These are phyloP conservation scores for Platyura marginata DNA, from an alignment of 1,140 invertebrate species.

Conservation along the genomic window DNA sequence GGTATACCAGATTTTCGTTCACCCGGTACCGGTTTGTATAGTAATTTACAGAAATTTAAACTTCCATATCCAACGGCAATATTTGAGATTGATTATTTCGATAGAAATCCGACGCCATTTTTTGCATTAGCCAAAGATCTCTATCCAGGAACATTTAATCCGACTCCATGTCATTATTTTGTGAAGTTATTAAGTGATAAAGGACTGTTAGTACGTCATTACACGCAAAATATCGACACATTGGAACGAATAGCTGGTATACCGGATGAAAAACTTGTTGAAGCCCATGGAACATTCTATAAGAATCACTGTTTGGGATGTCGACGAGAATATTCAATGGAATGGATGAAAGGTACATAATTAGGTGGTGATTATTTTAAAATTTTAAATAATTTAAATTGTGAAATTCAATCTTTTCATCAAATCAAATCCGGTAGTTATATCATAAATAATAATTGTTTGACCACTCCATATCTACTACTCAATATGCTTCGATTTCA, in stretches of 20 bases:
- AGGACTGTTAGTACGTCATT: conserved; percentile 60
- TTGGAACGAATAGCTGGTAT: conserved; percentile 77
- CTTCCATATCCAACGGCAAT: conserved; percentile 89
- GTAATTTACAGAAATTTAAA: conserved; percentile 82
- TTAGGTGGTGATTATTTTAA: too few relatives aligned
- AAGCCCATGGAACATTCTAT: conserved; percentile 87
- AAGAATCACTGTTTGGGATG: conserved; percentile 75
- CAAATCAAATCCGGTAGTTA: too few relatives aligned
- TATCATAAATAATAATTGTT: too few relatives aligned
- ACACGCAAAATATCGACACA: conserved; percentile 90
- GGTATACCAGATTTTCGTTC: conserved; percentile 91
- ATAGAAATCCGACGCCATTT: conserved; percentile 68
- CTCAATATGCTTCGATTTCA: too few relatives aligned
- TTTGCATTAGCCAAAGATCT: conserved; percentile 71
- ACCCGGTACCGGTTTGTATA: conserved; percentile 78
- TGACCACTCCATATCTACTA: too few relatives aligned
- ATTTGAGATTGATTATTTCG: conserved; percentile 76
- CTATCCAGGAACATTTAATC: conserved; percentile 64
- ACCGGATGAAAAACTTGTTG: conserved; percentile 66
- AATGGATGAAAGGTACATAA: conserved; percentile 46
- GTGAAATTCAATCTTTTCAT: too few relatives aligned
- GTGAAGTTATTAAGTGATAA: conserved; percentile 63
- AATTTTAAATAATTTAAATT: too few relatives aligned
- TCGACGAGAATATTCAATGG: conserved; percentile 46
- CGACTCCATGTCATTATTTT: conserved; percentile 71